phyloP scores from a whole-genome alignment of 1,140 invertebrate genomes.

The Chironomus striatipennis region DNA sequence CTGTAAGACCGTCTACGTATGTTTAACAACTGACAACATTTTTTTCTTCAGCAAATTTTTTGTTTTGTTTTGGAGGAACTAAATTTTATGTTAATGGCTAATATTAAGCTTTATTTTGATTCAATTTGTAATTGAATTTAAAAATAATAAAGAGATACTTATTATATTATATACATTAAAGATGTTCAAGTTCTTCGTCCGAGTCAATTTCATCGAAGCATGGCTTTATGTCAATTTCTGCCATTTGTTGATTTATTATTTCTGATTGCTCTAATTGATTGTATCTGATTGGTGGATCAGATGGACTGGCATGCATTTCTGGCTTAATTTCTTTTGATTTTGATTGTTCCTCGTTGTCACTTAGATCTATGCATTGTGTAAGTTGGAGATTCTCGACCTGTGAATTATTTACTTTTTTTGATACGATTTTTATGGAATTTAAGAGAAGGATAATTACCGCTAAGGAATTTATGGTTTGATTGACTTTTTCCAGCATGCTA shows the following conservation, averaged over 20 bases:
- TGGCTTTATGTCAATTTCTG: background rate
- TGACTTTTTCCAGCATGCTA: background rate
- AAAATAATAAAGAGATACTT: background rate
- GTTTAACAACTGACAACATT: no score
- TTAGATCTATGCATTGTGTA: background rate
- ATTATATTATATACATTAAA: background rate
- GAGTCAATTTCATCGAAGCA: background rate
- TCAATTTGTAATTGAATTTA: background rate
- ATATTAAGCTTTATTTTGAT: background rate
- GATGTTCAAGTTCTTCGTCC: background rate
- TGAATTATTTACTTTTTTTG: background rate
- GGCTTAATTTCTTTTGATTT: background rate
- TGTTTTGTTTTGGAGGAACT: no score
- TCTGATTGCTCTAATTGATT: background rate
- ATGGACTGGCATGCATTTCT: background rate
- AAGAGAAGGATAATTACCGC: background rate
- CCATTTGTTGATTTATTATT: background rate
- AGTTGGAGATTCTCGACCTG: constrained; percentile 2
- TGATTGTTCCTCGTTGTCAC: background rate
- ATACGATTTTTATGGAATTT: background rate
- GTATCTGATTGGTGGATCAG: background rate
- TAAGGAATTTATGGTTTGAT: background rate
- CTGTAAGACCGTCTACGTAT: no score
- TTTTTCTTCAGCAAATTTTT: no score
- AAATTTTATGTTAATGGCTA: no score